A percentile compares a stretch with the other conserved stretches of the same genome.
phyloP scores from a whole-genome alignment of 2,888 invertebrate species.

The Bruchidius siliquastri region DNA sequence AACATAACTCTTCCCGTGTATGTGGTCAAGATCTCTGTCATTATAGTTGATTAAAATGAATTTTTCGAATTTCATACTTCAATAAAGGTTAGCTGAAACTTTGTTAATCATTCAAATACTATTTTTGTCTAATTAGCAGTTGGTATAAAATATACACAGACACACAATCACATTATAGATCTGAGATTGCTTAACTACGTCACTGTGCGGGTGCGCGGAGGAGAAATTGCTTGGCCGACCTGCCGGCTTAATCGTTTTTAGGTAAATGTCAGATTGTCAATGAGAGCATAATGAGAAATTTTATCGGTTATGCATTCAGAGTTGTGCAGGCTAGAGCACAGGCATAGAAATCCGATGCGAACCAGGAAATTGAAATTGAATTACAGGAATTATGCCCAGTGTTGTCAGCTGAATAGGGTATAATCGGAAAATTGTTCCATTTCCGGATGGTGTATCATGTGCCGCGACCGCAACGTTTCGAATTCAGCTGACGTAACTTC shows the following conservation, averaged over 20 bases:
- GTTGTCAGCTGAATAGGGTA: not conserved
- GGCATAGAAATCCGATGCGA: not conserved
- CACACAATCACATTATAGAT: no score
- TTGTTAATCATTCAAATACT: no score
- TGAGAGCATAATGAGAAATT: not conserved
- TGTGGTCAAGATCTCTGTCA: no score
- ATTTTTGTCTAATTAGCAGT: no score
- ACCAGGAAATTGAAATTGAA: not conserved
- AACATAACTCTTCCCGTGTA: no score
- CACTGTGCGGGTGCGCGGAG: not conserved
- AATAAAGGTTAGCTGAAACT: no score
- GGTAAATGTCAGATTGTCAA: not conserved
- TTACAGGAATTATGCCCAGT: not conserved
- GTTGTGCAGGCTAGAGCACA: not conserved
- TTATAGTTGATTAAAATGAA: no score
- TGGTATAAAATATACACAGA: no score
- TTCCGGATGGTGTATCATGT: not conserved
- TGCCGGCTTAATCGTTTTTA: not conserved
- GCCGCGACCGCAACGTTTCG: not conserved
- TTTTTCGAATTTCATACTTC: no score
- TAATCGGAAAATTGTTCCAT: not conserved
- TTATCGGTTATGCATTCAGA: not conserved
- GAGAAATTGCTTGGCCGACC: not conserved
- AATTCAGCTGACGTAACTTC: not conserved
- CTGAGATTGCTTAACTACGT: not conserved